Conservation (phyloP, 2,113 vertebrate genomes). For the Phalacrocorax brasilianus region DNA sequence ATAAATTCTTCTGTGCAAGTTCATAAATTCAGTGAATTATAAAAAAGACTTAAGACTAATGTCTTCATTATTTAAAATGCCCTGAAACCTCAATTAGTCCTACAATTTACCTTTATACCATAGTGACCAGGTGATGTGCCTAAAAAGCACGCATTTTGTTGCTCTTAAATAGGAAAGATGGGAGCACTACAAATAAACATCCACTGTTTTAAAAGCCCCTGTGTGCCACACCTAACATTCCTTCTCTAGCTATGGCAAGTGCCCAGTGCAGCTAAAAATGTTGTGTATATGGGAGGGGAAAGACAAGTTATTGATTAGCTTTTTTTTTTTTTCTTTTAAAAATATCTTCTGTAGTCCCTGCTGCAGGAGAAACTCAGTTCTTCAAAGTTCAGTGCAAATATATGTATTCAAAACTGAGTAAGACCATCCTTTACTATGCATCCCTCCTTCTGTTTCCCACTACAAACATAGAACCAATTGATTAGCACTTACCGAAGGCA, state of each 20-base stretch:
- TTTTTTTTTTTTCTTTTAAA: not conserved
- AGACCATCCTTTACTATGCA: not conserved
- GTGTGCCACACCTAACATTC: accelerated
- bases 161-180: not conserved
- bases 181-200: not conserved
- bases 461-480: not conserved
- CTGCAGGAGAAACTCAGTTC: not conserved
- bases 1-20: not conserved
- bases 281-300: not conserved
- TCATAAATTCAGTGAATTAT: not conserved
- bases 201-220: not conserved
- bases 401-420: not conserved
- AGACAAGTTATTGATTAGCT: not conserved
- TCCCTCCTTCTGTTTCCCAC: not conserved
- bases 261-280: not conserved
- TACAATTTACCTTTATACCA: not conserved
- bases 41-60: not conserved
- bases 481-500: constrained; percentile 1
- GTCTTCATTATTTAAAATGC: not conserved
- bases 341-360: not conserved
- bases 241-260: not conserved
- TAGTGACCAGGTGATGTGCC: not conserved
- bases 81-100: not conserved
- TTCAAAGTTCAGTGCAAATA: not conserved
- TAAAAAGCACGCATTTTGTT: not conserved